A percentile compares a stretch with the other conserved stretches of the same genome.
phyloP scores from a whole-genome alignment of 92 coral and sea anemone species.

The Epizoanthus scotinus region DNA sequence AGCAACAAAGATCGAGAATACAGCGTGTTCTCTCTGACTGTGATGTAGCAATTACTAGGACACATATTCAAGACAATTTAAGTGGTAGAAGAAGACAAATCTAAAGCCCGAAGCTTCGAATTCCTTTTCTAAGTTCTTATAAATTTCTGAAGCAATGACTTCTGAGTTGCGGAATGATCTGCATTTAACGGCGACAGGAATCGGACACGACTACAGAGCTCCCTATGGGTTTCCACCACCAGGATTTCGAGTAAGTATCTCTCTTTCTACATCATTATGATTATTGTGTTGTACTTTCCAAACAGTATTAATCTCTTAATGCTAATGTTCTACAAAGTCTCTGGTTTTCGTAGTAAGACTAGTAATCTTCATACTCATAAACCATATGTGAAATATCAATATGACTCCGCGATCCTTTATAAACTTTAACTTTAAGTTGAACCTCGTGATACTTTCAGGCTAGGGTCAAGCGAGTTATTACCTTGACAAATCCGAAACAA shows the following conservation, averaged over 20 bases:
- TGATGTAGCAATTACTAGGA: constrained; percentile 1
- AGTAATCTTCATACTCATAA: too few species aligned
- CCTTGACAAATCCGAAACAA: too few species aligned
- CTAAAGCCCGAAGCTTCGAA: not conserved
- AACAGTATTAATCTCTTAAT: not conserved
- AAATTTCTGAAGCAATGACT: constrained; percentile 46
- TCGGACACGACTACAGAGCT: constrained; percentile 66
- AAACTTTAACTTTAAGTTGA: too few species aligned
- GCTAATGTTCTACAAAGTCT: too few species aligned
- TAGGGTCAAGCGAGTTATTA: too few species aligned
- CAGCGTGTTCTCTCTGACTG: not conserved
- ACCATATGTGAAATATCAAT: too few species aligned
- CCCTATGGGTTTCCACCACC: constrained; percentile 73
- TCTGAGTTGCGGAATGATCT: constrained; percentile 73
- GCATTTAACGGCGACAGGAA: constrained; percentile 80
- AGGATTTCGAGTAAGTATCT: constrained; percentile 68
- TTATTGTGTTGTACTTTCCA: not conserved
- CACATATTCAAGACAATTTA: not conserved
- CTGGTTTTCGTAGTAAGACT: too few species aligned
- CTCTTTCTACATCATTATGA: too few species aligned
- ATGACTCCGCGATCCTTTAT: too few species aligned
- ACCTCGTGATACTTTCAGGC: too few species aligned
- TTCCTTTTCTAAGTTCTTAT: not conserved
- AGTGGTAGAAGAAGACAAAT: not conserved
- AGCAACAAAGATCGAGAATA: constrained; percentile 12